Conservation (phyloP, 2,797 vertebrate genomes). For the Spheniscus humboldti region DNA sequence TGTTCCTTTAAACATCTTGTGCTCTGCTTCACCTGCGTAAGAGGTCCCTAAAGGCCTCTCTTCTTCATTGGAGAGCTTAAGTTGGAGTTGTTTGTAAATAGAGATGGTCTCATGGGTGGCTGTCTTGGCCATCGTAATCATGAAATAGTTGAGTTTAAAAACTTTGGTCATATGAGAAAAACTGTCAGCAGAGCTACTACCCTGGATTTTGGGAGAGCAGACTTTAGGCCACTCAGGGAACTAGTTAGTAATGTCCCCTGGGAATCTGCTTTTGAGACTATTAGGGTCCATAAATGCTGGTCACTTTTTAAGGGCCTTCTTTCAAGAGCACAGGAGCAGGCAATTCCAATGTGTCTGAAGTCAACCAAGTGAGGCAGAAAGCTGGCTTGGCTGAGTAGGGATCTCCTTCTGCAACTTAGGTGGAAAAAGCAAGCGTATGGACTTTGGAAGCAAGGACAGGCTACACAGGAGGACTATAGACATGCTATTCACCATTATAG, state of each 20-base stretch:
- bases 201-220: not conserved
- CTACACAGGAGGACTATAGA: not conserved
- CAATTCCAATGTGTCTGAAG: not conserved
- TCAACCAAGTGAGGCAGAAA: not conserved
- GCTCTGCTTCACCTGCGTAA: not conserved
- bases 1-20: not conserved
- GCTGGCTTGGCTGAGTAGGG: not conserved
- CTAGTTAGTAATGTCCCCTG: not conserved
- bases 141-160: not conserved
- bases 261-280: not conserved
- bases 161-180: not conserved
- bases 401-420: not conserved
- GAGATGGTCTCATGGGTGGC: not conserved
- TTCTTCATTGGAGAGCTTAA: not conserved
- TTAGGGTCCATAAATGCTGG: not conserved
- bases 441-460: not conserved
- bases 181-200: not conserved
- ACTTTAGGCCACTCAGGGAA: not conserved
- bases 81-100: not conserved
- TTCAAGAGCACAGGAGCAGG: not conserved
- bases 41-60: not conserved
- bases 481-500: not conserved
- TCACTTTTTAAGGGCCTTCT: not conserved
- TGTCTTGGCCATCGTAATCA: not conserved
- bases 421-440: not conserved